phyloP scores from a whole-genome alignment of 2,888 invertebrate species.

The Clanis bilineata region DNA sequence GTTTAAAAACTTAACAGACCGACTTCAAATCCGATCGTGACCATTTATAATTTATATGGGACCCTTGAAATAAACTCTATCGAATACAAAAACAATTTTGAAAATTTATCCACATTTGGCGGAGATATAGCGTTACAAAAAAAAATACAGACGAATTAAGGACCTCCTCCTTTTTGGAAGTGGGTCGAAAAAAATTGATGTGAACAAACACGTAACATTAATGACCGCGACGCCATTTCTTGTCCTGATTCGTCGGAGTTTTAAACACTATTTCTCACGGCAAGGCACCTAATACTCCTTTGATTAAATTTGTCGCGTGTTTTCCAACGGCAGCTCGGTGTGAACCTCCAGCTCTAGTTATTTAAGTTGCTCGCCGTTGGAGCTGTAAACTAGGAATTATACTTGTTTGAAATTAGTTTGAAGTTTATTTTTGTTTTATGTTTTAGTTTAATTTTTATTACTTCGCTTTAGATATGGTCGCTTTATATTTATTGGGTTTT shows the following conservation, averaged over 20 bases:
- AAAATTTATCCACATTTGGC: too few relatives aligned
- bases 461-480: too few relatives aligned
- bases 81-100: too few relatives aligned
- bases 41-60: too few relatives aligned
- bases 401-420: not conserved
- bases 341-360: not conserved
- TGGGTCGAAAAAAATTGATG: not conserved
- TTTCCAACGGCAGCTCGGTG: too few relatives aligned
- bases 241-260: not conserved
- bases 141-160: too few relatives aligned
- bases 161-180: too few relatives aligned
- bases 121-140: too few relatives aligned
- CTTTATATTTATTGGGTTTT: too few relatives aligned
- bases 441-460: not conserved
- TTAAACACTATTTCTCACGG: not conserved
- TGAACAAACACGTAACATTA: not conserved
- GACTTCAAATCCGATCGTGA: too few relatives aligned
- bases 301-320: not conserved
- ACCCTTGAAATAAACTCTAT: too few relatives aligned
- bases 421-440: not conserved
- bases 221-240: not conserved
- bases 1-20: too few relatives aligned
- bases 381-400: not conserved
- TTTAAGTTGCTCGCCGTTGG: not conserved
- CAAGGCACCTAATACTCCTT: not conserved